A percentile compares a stretch with the other conserved stretches of the same genome.
phyloP scores from a whole-genome alignment of 2,113 vertebrate species.

The Micromys minutus region DNA sequence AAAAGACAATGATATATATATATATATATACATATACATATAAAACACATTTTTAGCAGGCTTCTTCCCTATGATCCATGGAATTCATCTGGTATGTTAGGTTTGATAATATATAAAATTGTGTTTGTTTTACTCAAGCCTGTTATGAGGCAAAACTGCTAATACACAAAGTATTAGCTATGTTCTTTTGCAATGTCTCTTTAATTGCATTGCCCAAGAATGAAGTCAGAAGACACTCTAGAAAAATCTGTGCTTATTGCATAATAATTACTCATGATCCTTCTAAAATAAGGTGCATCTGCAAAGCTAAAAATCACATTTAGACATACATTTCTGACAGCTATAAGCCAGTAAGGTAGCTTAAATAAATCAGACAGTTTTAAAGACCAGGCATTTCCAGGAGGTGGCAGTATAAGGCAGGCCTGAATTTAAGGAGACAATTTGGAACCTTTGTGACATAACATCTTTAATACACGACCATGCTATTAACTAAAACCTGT shows the following conservation, averaged over 20 bases:
- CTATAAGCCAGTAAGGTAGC: background rate
- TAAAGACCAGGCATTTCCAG: slow-evolving; percentile 58
- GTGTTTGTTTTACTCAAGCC: background rate
- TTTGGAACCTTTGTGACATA: background rate
- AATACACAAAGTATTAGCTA: background rate
- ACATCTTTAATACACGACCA: slow-evolving; percentile 5
- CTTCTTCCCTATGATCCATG: background rate
- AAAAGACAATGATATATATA: background rate
- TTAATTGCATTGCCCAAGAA: background rate
- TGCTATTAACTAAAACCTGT: background rate
- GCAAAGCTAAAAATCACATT: background rate
- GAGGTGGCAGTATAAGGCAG: slow-evolving; percentile 79
- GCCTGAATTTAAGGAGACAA: background rate
- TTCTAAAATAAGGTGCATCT: background rate
- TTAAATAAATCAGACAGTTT: slow-evolving; percentile 8
- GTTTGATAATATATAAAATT: slow-evolving; percentile 33
- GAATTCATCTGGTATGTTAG: background rate
- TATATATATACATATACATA: no score
- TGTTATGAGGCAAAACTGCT: background rate
- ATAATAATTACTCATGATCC: background rate
- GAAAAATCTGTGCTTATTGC: background rate
- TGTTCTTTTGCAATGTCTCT: slow-evolving; percentile 13
- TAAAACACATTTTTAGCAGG: no score
- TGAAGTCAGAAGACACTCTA: background rate
- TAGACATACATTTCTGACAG: background rate